Conservation (phyloP, 2,797 vertebrate species). For the Accipiter minullus region DNA sequence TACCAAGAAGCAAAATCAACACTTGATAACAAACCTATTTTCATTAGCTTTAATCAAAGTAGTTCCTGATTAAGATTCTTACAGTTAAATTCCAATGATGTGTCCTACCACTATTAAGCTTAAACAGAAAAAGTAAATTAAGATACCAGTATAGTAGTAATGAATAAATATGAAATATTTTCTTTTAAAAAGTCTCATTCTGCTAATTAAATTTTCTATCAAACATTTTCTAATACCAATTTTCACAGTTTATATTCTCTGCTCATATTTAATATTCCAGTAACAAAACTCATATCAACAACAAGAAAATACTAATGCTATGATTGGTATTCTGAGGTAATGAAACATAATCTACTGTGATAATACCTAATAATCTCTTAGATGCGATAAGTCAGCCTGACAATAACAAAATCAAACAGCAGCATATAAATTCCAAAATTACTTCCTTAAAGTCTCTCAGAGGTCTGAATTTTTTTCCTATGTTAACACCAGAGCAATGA, state of each 20-base stretch:
- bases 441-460: not conserved
- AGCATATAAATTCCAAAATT: not conserved
- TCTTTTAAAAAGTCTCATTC: not conserved
- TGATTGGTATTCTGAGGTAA: slow-evolving; percentile 58
- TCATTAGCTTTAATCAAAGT: not conserved
- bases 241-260: not conserved
- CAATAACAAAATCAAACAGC: not conserved
- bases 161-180: not conserved
- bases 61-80: not conserved
- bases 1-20: not conserved
- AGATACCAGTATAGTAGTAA: not conserved
- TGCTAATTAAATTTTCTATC: not conserved
- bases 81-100: not conserved
- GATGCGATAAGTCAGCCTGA: slow-evolving; percentile 10
- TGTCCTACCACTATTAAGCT: not conserved
- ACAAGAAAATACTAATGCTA: slow-evolving; percentile 56
- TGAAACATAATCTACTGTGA: slow-evolving; percentile 43
- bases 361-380: slow-evolving; percentile 58
- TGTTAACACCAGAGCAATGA: not conserved
- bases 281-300: slow-evolving; percentile 58
- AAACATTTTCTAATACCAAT: not conserved
- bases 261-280: not conserved
- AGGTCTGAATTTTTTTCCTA: not conserved
- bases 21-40: not conserved
- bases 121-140: not conserved